phyloP scores from a whole-genome alignment of 2,888 invertebrate genomes.

The Cheilosia vulpina region DNA sequence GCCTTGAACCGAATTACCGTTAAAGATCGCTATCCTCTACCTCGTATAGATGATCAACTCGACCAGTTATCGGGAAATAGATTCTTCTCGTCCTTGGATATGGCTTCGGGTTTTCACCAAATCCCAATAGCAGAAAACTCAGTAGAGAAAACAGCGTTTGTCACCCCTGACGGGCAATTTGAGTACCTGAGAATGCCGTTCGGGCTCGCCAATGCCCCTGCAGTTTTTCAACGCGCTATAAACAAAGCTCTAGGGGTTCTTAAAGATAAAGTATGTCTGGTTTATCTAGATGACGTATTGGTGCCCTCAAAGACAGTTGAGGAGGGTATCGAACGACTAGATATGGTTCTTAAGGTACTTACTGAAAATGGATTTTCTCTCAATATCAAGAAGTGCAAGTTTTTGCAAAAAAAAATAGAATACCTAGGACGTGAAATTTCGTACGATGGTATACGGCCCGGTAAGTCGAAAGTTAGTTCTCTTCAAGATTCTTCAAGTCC shows the following conservation, averaged over 20 bases:
- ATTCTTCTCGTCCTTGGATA: conserved; percentile 76
- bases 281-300: conserved; percentile 35
- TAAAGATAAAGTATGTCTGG: conserved; percentile 15
- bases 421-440: conserved; percentile 77
- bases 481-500: conserved; percentile 29
- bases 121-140: conserved; percentile 48
- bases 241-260: conserved; percentile 20
- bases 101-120: conserved; percentile 61
- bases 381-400: conserved; percentile 73
- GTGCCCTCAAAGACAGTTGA: conserved; percentile 25
- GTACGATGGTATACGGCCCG: conserved; percentile 35
- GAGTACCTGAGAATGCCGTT: conserved; percentile 78
- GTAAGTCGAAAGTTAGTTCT: conserved; percentile 24
- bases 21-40: conserved; percentile 79
- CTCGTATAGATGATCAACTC: conserved; percentile 81
- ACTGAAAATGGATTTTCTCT: conserved; percentile 64
- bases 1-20: conserved; percentile 13
- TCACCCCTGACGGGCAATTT: background rate
- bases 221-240: conserved; percentile 19
- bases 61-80: conserved; percentile 76
- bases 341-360: conserved; percentile 41
- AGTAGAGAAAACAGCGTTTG: conserved; percentile 30
- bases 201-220: conserved; percentile 76
- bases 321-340: conserved; percentile 20
- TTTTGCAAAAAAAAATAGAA: conserved; percentile 62